These are phyloP conservation scores for Etheostoma perlongum DNA, from an alignment of 2,797 vertebrate species.

Conservation along the genomic window DNA sequence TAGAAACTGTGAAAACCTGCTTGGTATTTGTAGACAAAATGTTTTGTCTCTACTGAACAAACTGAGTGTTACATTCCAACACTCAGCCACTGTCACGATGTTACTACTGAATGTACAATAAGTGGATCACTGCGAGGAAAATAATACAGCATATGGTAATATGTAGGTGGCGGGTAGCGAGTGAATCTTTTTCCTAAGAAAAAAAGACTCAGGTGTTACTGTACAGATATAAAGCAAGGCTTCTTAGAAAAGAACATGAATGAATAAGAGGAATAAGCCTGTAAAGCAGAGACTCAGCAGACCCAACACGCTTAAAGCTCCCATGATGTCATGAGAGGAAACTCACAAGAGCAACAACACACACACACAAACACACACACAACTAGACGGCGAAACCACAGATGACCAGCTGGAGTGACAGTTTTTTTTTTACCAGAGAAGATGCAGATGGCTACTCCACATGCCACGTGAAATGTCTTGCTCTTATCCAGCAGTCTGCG, in stretches of 20 bases:
- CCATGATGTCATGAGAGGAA: slow-evolving; percentile 65
- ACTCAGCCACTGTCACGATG: neutral
- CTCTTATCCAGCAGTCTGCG: slow-evolving; percentile 94
- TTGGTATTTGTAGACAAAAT: neutral
- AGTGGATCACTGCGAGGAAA: slow-evolving; percentile 3
- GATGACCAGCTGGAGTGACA: slow-evolving; percentile 43
- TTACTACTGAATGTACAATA: neutral
- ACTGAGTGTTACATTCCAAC: neutral
- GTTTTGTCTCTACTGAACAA: neutral
- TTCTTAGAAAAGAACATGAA: slow-evolving; percentile 12
- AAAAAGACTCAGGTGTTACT: neutral
- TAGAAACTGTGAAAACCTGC: neutral
- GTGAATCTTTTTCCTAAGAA: slow-evolving; percentile 1
- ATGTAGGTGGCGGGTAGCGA: neutral
- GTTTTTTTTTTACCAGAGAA: slow-evolving; percentile 90
- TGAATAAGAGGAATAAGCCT: slow-evolving; percentile 28
- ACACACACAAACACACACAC: slow-evolving; percentile 22
- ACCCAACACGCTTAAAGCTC: slow-evolving; percentile 32
- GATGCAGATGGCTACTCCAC: slow-evolving; percentile 92
- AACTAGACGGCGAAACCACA: slow-evolving; percentile 49
- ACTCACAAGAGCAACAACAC: slow-evolving; percentile 36
- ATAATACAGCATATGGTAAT: slow-evolving; percentile 1
- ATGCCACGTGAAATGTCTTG: slow-evolving; percentile 94
- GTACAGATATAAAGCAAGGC: neutral
- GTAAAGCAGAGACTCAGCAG: slow-evolving; percentile 2